Base-by-base conservation (phyloP, 2,113 vertebrate genomes). In the Psilopogon haemacephalus region DNA sequence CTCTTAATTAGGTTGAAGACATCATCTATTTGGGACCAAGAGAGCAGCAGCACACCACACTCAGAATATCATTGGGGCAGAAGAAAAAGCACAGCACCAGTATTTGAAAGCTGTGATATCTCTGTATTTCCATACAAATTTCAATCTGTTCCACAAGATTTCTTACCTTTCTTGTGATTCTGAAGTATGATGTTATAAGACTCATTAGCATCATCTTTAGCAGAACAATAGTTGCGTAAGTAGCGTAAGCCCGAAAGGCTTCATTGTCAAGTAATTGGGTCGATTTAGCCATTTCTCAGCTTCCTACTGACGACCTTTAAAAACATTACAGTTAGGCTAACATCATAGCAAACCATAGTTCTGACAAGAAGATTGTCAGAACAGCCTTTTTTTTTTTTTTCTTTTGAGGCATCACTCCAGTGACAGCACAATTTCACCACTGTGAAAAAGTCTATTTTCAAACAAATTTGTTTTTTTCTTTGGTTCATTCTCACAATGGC, bases 201-300 rank as follows among this genome's bases (percentile, higher is more conserved):
- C 98, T 97, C 98, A 99, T 97, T 2, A 98, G 35, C 98, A 98
- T 98, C 98, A 98, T 98, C 96, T 99, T 99, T 4, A 97, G 55
- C 80, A 98, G 90, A 77, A 98, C 37, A 65, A 98, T 96, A 4
- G 95, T 82, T 15, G 98, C 2, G 5, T 98, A 98, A 8, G 98
- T 97, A 10, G 97, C 92, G 15, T 95, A 98, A 12, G 98, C 98
- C 83, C 76, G 40, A 75, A 98, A 96, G 27, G 98, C 97, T 20
- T 98, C 97, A 64, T 94, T 92, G 75, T 98, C 96, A 70, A 96
- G 94, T 72, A 98, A 78, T 6, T 97, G 76, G 4, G 76, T 73
- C 12, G 95, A 24, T 69, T 94, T 94, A 65, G 82, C 90, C 98
- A 98, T 98, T 88, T 96, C 89, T 91, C 52, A 91, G 42, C 15